Evolutionary conservation across 2,113 vertebrate species (phyloP), one percentile per base, ranked within the genome.

Genomic region (Thalassoma bifasciatum): DNA sequence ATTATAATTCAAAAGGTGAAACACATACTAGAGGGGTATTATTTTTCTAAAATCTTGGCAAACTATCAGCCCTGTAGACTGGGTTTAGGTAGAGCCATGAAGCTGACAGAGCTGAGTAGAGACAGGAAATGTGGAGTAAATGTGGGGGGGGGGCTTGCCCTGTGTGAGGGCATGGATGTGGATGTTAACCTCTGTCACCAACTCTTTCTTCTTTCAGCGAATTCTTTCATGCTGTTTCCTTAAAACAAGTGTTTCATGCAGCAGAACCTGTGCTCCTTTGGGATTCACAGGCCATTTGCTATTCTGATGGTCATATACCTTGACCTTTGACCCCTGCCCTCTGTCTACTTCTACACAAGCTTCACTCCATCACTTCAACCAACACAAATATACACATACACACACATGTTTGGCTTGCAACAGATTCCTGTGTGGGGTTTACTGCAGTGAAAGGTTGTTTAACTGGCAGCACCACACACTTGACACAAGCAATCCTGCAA

Each of bases 1-100:
- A 87, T 87, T 89, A 82, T 82, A 75, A 91, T 92, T 89, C 83
- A 89, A 75, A 88, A 79, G 82, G 85, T 79, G 81, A 88, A 83
- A 78, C 19, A 10, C 65, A 80, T 71, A 81, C 77, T 26, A 73
- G 71, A 77, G 66, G 57, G 69, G 78, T 62, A 62, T 83, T 83
- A 84, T 84, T 84, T 90, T 89, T 90, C 75, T 67, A 78, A 85
- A 86, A 81, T 69, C 83, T 80, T 81, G 46, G 76, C 46, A 8
- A 65, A 88, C 81, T 77, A 71, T 69, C 49, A 73, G 58, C 85
- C 78, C 81, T 22, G 74, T 72, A 87, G 84, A 73, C 56, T 0
- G 2, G 68, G 72, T n/a, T 59, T 42, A 42, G 60, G 34, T 37
- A 40, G 72, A 44, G 24, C 58, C 46, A 17, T 38, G 57, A n/a